Percentiles rank a stretch among this genome's conserved stretches.
phyloP scores from a whole-genome alignment of 2,888 invertebrate genomes.

The Xylocampa areola region DNA sequence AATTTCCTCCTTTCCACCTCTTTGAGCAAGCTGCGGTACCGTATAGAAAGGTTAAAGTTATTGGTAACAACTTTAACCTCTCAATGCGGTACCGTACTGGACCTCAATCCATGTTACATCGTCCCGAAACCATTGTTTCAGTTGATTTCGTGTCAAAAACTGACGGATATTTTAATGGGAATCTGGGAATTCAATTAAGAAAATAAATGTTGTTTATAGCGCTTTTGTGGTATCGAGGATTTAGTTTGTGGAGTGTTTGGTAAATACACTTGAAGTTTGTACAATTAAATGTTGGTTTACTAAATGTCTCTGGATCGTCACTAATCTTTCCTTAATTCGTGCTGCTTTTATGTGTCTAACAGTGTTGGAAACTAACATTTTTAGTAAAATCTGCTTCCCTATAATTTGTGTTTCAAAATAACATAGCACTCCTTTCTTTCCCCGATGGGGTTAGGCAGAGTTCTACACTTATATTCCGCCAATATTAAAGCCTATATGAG shows the following conservation, averaged over 20 bases:
- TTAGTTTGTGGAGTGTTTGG: slow-evolving; percentile 15
- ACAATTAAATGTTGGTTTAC: slow-evolving; percentile 11
- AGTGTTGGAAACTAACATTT: too few relatives aligned
- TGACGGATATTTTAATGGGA: slow-evolving; percentile 7
- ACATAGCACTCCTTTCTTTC: too few relatives aligned
- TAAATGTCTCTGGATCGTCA: background rate
- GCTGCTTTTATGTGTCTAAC: too few relatives aligned
- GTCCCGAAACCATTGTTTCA: slow-evolving; percentile 9
- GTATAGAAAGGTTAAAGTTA: too few relatives aligned
- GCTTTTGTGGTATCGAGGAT: slow-evolving; percentile 8
- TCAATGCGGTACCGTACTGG: slow-evolving; percentile 6
- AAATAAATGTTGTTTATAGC: slow-evolving; percentile 14
- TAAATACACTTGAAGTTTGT: slow-evolving; percentile 9
- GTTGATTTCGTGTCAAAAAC: slow-evolving; percentile 6
- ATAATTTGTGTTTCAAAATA: too few relatives aligned
- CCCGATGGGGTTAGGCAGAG: too few relatives aligned
- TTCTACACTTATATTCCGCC: too few relatives aligned
- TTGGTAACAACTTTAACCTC: slow-evolving; percentile 12
- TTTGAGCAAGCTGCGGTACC: background rate
- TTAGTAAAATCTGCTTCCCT: too few relatives aligned
- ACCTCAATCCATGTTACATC: slow-evolving; percentile 4
- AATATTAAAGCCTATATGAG: too few relatives aligned
- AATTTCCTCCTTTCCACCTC: slow-evolving; percentile 11
- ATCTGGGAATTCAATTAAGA: slow-evolving; percentile 17
- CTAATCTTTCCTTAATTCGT: background rate